Evolutionary conservation across 2,113 vertebrate genomes (phyloP), one percentile per base, ranked within the genome.

Genomic region (Sphaerodactylus townsendi): DNA sequence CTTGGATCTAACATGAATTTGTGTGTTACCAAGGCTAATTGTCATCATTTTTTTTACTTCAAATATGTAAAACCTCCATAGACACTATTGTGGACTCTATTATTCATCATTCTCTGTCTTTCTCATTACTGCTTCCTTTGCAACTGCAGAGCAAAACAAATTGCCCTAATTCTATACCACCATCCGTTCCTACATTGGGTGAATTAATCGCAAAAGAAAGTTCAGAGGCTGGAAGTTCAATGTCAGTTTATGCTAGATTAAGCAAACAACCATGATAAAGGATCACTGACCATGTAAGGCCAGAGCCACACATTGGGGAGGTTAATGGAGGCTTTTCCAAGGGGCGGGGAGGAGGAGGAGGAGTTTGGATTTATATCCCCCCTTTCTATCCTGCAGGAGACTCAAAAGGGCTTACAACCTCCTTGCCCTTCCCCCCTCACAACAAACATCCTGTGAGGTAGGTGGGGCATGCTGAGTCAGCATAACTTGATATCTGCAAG

Each of bases 1-100:
- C 73, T 77, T 91, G 81, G 83, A 70, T 74, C 48, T 44, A 91
- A 81, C n/a, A 70, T 37, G 30, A 44, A 53, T 53, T 48, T 39
- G 30, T 35, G 48, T 28, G 56, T 28, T 17, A 33, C 25, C 39
- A 37, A 39, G 66, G 64, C 41, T 65, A 83, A 83, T n/a, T n/a
- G 9, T 66, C 66, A 33, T 35, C 62, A 28, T 76, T 15, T 25
- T 74, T 64, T 75, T 66, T 83, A n/a, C 44, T 50, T 50, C 44
- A 76, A n/a, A 75, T 35, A 59, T 75, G 14, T 66, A 62, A 50
- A 76, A 48, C 33, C 62, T 75, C 62, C 46, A 37, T 62, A 66
- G 66, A 46, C 3, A 35, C 28, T 65, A 46, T 30, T 83, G 81
- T 66, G 15, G 25, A 37, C 33, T 75, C 44, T 25, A 4, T 53